These are phyloP conservation scores for Emmelina monodactyla DNA, from an alignment of 2,888 invertebrate genomes.

Conservation along the genomic window DNA sequence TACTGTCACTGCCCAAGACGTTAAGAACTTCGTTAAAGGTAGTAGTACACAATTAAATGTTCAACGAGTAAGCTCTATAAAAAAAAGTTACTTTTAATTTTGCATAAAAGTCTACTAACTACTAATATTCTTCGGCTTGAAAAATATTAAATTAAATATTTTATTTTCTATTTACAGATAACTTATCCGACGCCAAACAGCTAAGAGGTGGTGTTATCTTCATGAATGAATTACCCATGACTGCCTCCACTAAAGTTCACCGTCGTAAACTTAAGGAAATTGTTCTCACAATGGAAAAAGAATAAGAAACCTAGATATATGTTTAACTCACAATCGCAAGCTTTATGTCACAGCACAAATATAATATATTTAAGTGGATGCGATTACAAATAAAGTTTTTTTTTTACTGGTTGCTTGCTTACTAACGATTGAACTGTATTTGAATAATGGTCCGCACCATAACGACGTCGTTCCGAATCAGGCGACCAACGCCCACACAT, in stretches of 20 bases:
- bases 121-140: background rate
- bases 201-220: slow-evolving; percentile 39
- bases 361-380: too few relatives aligned
- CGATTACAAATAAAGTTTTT: too few relatives aligned
- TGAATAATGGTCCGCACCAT: too few relatives aligned
- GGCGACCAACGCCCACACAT: too few relatives aligned
- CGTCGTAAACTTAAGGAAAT: slow-evolving; percentile 24
- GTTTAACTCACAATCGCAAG: too few relatives aligned
- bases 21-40: slow-evolving; percentile 37
- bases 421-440: too few relatives aligned
- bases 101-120: background rate
- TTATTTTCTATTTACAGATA: slow-evolving; percentile 20
- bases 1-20: slow-evolving; percentile 25
- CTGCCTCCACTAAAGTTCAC: slow-evolving; percentile 30
- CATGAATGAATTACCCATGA: slow-evolving; percentile 28
- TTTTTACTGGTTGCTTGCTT: too few relatives aligned
- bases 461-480: too few relatives aligned
- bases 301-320: too few relatives aligned
- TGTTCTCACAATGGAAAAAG: slow-evolving; percentile 9
- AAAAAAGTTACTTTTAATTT: background rate
- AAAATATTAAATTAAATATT: background rate
- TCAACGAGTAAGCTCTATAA: background rate
- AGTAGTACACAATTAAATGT: background rate
- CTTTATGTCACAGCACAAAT: too few relatives aligned
- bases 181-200: slow-evolving; percentile 33